Conservation (phyloP, 2,888 invertebrate genomes). For the Zhengitettix transpicula region DNA sequence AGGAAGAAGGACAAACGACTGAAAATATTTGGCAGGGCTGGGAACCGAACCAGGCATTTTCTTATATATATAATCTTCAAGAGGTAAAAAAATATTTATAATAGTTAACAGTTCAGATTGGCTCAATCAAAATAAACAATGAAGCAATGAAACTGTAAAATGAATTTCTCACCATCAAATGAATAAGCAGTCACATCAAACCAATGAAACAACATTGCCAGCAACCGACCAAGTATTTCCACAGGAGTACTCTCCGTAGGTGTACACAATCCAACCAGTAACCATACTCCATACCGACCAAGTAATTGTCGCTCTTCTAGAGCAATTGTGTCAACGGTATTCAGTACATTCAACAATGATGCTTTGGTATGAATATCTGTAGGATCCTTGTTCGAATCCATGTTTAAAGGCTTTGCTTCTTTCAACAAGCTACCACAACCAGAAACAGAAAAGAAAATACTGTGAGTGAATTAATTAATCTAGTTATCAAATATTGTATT, state of each 20-base stretch:
- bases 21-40: too few relatives aligned
- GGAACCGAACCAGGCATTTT: too few relatives aligned
- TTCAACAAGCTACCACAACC: constrained; percentile 61
- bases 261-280: constrained; percentile 83
- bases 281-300: constrained; percentile 92
- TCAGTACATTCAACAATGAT: constrained; percentile 21
- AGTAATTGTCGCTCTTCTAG: constrained; percentile 78
- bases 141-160: constrained; percentile 15
- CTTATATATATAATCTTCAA: too few relatives aligned
- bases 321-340: constrained; percentile 48
- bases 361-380: constrained; percentile 25
- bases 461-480: too few relatives aligned
- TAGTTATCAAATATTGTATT: too few relatives aligned
- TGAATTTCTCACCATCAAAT: constrained; percentile 58
- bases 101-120: too few relatives aligned
- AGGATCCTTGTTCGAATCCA: constrained; percentile 40
- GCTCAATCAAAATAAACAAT: too few relatives aligned
- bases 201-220: constrained; percentile 98
- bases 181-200: constrained; percentile 96
- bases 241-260: constrained; percentile 60
- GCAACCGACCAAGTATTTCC: constrained; percentile 71
- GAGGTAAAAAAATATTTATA: too few relatives aligned
- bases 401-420: constrained; percentile 72
- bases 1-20: too few relatives aligned
- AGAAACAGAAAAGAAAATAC: constrained; percentile 10